Conservation (phyloP, 1,140 invertebrate genomes). For the Tenebrio molitor region DNA sequence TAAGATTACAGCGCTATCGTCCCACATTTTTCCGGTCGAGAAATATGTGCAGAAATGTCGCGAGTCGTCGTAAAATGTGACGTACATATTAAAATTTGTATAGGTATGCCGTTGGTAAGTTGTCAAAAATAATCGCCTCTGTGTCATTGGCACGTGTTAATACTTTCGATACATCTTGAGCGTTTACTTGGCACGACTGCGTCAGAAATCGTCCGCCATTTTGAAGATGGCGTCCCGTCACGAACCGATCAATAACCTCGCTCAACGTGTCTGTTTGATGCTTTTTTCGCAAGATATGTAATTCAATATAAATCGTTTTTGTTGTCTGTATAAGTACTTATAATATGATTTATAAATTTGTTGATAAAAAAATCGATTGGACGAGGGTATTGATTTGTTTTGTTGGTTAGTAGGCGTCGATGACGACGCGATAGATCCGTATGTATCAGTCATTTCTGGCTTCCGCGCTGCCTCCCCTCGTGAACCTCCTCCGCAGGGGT, state of each 20-base stretch:
- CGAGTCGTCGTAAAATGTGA: conserved; percentile 24
- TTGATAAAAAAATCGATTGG: conserved; percentile 19
- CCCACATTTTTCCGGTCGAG: conserved; percentile 2
- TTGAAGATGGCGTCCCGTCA: neutral
- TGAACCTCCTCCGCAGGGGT: conserved; percentile 51
- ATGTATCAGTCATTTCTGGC: conserved; percentile 54
- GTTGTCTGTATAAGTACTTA: neutral
- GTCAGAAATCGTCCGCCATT: neutral
- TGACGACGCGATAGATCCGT: conserved; percentile 43
- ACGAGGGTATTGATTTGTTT: conserved; percentile 24
- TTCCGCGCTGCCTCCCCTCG: conserved; percentile 49
- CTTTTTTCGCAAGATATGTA: conserved; percentile 16
- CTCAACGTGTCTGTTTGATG: neutral
- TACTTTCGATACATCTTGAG: conserved; percentile 39
- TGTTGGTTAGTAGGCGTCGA: conserved; percentile 26
- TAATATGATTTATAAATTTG: conserved; percentile 7
- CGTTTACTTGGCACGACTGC: conserved; percentile 34
- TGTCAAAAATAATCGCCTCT: conserved; percentile 29
- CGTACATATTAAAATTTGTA: conserved; percentile 17
- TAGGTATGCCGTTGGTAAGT: conserved; percentile 8
- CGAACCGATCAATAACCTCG: conserved; percentile 4
- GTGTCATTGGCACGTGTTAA: conserved; percentile 20
- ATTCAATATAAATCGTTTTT: conserved; percentile 16
- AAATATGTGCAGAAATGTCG: conserved; percentile 9
- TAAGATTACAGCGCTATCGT: neutral